Evolutionary conservation across 2,797 vertebrate species (phyloP).

Genomic region (Sciurus carolinensis): DNA sequence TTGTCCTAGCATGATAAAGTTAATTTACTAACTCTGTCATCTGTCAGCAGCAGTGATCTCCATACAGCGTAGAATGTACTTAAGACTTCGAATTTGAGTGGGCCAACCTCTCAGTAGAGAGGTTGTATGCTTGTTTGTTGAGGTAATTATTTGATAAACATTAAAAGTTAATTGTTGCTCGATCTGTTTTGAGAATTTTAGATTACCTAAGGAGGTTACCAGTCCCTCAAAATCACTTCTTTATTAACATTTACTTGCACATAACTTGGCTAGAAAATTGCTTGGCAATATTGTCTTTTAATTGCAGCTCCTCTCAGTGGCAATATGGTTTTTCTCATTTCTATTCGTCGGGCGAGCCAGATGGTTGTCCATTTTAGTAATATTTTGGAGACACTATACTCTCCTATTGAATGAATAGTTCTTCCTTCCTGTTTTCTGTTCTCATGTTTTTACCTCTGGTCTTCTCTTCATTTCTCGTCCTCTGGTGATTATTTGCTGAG

Average conservation of each 20-base stretch:
- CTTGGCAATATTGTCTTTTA: not conserved
- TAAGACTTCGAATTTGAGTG: not conserved
- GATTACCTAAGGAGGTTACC: not conserved
- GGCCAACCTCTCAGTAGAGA: not conserved
- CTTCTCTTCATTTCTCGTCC: not conserved
- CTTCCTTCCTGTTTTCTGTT: not conserved
- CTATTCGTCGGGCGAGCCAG: not conserved
- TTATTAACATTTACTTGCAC: not conserved
- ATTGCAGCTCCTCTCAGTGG: not conserved
- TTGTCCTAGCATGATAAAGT: not conserved
- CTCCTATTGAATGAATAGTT: constrained; percentile 16
- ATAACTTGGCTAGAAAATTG: not conserved
- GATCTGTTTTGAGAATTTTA: constrained; percentile 19
- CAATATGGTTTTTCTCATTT: not conserved
- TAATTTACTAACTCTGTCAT: not conserved
- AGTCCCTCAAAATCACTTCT: not conserved
- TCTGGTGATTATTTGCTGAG: not conserved
- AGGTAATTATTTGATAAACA: not conserved
- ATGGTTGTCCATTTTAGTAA: not conserved
- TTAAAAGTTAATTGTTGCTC: not conserved
- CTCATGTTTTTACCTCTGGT: not conserved
- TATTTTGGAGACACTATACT: not conserved
- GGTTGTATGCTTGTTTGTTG: not conserved
- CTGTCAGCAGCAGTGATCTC: not conserved
- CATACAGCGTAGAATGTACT: not conserved